Evolutionary conservation across 1,140 invertebrate species (phyloP), one percentile per base, ranked within the genome.

Genomic region (Euura lappo): DNA sequence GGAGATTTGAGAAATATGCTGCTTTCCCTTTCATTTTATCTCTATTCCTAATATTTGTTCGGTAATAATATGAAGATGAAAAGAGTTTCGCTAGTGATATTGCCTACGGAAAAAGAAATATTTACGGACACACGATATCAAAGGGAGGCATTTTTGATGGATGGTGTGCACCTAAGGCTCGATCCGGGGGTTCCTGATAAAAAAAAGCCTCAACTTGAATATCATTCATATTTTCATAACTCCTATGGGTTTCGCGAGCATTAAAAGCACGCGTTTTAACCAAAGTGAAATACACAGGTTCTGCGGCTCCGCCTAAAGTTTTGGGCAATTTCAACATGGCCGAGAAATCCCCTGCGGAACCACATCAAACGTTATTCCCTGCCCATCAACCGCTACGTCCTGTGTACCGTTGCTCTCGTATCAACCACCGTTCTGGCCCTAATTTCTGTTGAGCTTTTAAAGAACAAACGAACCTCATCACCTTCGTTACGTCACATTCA

Each of bases 221-320:
- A 28, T 28, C 28, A 79, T 81, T 81, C 80, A 76, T 79, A 81
- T 82, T 82, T 80, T 73, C 76, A 81, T 76, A 80, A 82, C 80
- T 70, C 79, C 78, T 74, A 69, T 42, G 69, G 60, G 11, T 45
- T 28, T 28, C 28, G 28, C 28, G 28, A 45, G 72, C 69, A 75
- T 77, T 81, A 81, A 81, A 81, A 80, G 79, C 76, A 65, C 68
- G 68, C 76, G 71, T 75, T 72, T 74, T 71, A 67, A 60, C 28
- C 51, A 44, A 42, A 75, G 74, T 68, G 72, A 76, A 76, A 74
- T 74, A 69, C 66, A 70, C 51, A 6, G 51, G 66, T 45, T 67
- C 67, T 71, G 65, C 68, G 73, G 71, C 8, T 71, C n/a, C 68
- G 68, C 67, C 10, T 44, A 47, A 77, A 78, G 65, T 79, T 81